Evolutionary conservation across 2,797 vertebrate species (phyloP).

Genomic region (Meda fulgida): DNA sequence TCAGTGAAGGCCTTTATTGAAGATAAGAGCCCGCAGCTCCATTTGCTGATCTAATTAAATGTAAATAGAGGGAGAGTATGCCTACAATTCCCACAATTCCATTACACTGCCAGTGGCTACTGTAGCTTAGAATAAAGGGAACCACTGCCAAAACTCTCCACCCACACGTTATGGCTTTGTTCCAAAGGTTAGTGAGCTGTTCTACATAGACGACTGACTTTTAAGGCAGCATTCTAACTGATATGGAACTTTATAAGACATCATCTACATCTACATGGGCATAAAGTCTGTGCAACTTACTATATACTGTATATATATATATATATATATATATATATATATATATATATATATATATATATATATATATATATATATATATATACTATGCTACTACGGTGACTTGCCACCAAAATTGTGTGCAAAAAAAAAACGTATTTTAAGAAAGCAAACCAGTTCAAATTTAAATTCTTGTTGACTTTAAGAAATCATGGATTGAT

Average conservation of each 20-base stretch:
- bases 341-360: no score
- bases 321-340: no score
- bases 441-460: not conserved
- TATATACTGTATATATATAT: no score
- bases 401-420: no score
- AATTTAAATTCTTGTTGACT: not conserved
- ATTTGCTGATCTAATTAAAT: constrained; percentile 76
- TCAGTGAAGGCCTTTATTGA: constrained; percentile 6
- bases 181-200: not conserved
- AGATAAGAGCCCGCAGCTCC: not conserved
- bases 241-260: not conserved
- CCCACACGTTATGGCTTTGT: not conserved
- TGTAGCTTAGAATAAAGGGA: not conserved
- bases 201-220: not conserved
- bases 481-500: not conserved
- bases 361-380: no score
- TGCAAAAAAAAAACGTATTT: no score
- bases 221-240: not conserved
- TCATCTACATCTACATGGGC: not conserved
- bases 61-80: constrained; percentile 75
- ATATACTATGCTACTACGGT: no score
- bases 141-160: not conserved
- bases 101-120: not conserved
- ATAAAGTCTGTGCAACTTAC: not conserved
- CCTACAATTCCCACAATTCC: constrained; percentile 17